These are phyloP conservation scores for Vireo altiloquus DNA, from an alignment of 2,113 vertebrate genomes.

Conservation along the genomic window DNA sequence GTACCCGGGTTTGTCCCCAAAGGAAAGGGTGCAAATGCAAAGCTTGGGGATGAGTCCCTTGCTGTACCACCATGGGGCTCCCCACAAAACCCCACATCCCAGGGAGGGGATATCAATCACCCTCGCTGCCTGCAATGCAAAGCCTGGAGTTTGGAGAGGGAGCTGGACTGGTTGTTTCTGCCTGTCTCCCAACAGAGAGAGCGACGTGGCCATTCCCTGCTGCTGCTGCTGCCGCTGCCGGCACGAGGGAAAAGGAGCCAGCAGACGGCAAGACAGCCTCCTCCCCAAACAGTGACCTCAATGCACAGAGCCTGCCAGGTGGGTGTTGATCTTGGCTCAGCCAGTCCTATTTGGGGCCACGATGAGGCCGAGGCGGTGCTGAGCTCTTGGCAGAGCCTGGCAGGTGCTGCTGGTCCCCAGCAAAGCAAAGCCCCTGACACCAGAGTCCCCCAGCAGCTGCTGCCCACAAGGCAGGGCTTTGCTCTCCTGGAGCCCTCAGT, in stretches of 20 bases:
- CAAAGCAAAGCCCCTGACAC: neutral
- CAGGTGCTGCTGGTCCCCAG: neutral
- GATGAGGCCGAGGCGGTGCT: neutral
- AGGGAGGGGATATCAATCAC: fast-evolving
- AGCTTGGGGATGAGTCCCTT: neutral
- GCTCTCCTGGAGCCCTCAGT: neutral
- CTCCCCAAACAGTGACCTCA: slow-evolving; percentile 45
- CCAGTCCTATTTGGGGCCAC: neutral
- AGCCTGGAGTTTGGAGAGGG: neutral
- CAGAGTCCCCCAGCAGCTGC: fast-evolving
- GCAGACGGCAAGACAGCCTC: neutral
- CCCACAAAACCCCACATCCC: neutral
- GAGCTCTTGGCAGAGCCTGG: neutral
- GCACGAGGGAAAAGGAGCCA: neutral
- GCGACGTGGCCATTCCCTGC: neutral
- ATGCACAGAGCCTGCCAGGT: neutral
- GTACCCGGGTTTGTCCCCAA: neutral
- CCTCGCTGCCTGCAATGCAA: fast-evolving
- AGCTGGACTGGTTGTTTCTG: neutral
- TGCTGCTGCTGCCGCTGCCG: neutral
- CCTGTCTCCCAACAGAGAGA: neutral
- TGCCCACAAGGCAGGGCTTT: neutral
- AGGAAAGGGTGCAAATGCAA: neutral
- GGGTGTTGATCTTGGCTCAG: slow-evolving; percentile 32
- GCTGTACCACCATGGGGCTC: fast-evolving